Conservation (phyloP, 2,797 vertebrate species). For the Pogonophryne albipinna region DNA sequence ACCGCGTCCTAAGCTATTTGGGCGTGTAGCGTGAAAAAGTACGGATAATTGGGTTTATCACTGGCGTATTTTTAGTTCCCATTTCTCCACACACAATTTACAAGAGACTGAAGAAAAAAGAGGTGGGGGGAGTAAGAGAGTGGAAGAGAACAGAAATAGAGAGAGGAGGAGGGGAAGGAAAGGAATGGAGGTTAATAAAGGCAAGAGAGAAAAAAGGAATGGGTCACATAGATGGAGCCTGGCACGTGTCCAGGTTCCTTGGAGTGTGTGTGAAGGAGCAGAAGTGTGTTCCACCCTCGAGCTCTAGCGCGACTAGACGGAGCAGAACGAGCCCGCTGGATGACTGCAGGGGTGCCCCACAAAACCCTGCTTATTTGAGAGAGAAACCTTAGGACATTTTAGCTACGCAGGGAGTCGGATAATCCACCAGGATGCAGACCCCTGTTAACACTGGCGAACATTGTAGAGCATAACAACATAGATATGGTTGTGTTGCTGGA, state of each 20-base stretch:
- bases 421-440: conserved; percentile 21
- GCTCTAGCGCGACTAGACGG: conserved; percentile 42
- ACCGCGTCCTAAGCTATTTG: conserved; percentile 56
- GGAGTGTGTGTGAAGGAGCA: conserved; percentile 51
- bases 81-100: conserved; percentile 62
- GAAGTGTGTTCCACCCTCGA: conserved; percentile 32
- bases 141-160: conserved; percentile 18
- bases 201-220: conserved; percentile 18
- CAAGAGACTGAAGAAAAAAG: conserved; percentile 34
- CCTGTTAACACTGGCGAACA: conserved; percentile 22
- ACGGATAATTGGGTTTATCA: conserved; percentile 74
- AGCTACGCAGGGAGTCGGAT: conserved; percentile 22
- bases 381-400: conserved; percentile 38
- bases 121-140: neutral
- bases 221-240: conserved; percentile 31
- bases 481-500: conserved; percentile 11
- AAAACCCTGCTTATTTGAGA: conserved; percentile 49
- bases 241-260: conserved; percentile 52
- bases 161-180: conserved; percentile 2
- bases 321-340: conserved; percentile 53
- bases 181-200: conserved; percentile 22
- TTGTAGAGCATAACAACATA: neutral
- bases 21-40: conserved; percentile 66
- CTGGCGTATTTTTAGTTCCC: conserved; percentile 70
- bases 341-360: conserved; percentile 30